These are phyloP conservation scores for Ichneumon xanthorius DNA, from an alignment of 2,888 invertebrate species.

Conservation along the genomic window DNA sequence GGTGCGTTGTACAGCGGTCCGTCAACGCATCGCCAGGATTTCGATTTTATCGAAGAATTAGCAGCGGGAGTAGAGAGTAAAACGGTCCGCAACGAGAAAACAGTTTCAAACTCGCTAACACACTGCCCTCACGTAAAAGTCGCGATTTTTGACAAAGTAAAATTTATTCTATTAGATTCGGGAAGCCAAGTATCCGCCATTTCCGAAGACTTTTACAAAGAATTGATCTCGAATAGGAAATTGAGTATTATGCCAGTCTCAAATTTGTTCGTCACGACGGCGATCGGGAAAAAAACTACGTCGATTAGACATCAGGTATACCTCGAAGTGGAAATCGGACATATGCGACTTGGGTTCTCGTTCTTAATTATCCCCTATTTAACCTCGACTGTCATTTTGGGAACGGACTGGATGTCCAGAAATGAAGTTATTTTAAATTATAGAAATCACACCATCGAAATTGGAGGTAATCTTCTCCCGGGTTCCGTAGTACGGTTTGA, in stretches of 20 bases:
- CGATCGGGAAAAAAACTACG: constrained; percentile 55
- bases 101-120: neutral
- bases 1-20: constrained; percentile 55
- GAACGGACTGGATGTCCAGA: constrained; percentile 40
- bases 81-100: constrained; percentile 2
- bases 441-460: constrained; percentile 34
- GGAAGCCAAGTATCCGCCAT: constrained; percentile 63
- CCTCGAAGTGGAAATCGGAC: constrained; percentile 3
- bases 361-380: constrained; percentile 38
- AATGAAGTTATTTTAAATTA: constrained; percentile 46
- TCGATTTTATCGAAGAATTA: constrained; percentile 57
- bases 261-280: constrained; percentile 48
- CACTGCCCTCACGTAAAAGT: constrained; percentile 25
- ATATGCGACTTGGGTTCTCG: neutral
- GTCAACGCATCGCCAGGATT: constrained; percentile 45
- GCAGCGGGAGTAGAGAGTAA: constrained; percentile 30
- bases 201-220: constrained; percentile 52
- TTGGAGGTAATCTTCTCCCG: constrained; percentile 23
- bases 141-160: neutral
- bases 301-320: constrained; percentile 37
- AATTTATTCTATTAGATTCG: constrained; percentile 49
- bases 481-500: constrained; percentile 3
- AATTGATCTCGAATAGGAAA: constrained; percentile 7
- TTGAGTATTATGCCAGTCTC: constrained; percentile 45
- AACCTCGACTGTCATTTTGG: constrained; percentile 35